phyloP scores from a whole-genome alignment of 2,888 invertebrate genomes.

The Leptopilina syphax region DNA sequence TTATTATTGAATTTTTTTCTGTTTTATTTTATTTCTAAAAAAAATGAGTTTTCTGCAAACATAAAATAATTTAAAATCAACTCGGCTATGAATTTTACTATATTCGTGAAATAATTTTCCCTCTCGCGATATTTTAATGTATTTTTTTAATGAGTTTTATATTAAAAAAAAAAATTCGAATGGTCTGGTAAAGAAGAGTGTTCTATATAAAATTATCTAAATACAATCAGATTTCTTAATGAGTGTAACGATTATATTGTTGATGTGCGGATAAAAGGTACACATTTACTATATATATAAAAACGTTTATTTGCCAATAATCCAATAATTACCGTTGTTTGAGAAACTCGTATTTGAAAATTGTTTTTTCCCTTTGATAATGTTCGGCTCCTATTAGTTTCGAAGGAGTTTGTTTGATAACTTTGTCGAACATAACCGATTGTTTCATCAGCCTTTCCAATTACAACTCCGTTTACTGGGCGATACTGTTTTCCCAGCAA shows the following conservation, averaged over 20 bases:
- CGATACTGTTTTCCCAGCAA: slow-evolving; percentile 57
- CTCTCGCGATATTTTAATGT: background rate
- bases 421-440: slow-evolving; percentile 56
- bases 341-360: slow-evolving; percentile 1
- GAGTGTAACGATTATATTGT: no score
- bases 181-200: no score
- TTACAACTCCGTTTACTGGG: slow-evolving; percentile 53
- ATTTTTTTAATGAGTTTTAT: background rate
- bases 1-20: no score
- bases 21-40: no score
- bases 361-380: background rate
- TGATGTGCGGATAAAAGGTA: no score
- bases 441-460: slow-evolving; percentile 59
- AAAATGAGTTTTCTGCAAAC: background rate
- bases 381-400: background rate
- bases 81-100: background rate
- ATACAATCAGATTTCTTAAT: no score
- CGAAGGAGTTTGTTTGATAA: background rate
- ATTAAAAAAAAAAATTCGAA: no score
- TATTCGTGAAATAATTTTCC: background rate
- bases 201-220: no score
- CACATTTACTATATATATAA: no score
- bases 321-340: background rate
- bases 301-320: no score
- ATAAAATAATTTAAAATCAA: background rate